Conservation (phyloP, 1,140 invertebrate species). For the Lordiphosa clarofinis region DNA sequence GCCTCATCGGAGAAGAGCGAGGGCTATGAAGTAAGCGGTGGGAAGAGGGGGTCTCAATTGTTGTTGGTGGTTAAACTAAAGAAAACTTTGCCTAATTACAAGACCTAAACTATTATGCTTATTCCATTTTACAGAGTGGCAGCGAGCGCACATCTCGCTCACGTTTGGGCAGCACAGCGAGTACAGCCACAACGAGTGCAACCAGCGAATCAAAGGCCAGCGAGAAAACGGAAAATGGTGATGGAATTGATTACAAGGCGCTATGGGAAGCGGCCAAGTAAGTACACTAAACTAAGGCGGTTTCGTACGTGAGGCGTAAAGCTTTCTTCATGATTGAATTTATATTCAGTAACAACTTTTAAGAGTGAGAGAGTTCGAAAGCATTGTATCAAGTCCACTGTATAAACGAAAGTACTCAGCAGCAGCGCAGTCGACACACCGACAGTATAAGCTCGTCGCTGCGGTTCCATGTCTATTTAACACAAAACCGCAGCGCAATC, state of each 20-base stretch:
- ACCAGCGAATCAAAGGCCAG: constrained; percentile 61
- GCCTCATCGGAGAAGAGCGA: constrained; percentile 82
- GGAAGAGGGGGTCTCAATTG: not conserved
- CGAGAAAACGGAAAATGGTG: constrained; percentile 85
- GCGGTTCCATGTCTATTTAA: too few relatives aligned
- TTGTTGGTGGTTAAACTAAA: constrained; percentile 30
- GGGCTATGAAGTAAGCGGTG: constrained; percentile 85
- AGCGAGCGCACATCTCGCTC: constrained; percentile 84
- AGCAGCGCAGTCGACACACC: too few relatives aligned
- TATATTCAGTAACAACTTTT: too few relatives aligned
- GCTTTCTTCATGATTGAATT: too few relatives aligned
- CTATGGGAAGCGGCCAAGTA: constrained; percentile 86
- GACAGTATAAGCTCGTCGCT: too few relatives aligned
- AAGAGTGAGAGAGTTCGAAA: too few relatives aligned
- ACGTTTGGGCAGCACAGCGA: constrained; percentile 81
- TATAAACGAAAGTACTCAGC: too few relatives aligned
- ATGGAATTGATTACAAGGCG: constrained; percentile 90
- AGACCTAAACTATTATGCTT: not conserved
- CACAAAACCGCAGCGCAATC: too few relatives aligned
- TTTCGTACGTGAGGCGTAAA: too few relatives aligned
- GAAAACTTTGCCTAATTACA: not conserved
- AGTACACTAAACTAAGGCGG: constrained; percentile 19
- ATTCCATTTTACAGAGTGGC: constrained; percentile 85
- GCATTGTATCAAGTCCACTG: too few relatives aligned
- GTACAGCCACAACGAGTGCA: constrained; percentile 81